Base-by-base conservation (phyloP, 2,797 vertebrate genomes). In the Aulostomus chinensis region DNA sequence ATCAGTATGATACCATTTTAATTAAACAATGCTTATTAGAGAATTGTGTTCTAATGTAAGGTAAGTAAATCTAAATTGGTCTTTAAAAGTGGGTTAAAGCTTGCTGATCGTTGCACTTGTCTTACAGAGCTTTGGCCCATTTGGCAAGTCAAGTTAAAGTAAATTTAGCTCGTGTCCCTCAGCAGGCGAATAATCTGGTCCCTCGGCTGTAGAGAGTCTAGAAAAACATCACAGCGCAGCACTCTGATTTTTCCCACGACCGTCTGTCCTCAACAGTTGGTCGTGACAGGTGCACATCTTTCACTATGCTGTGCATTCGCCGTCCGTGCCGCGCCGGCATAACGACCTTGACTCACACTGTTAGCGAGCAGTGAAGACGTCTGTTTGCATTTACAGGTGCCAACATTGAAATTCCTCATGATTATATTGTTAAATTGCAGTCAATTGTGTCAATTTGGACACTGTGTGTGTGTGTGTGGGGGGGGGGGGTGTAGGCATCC, bases 181-280 rank as follows among this genome's bases (percentile, higher is more conserved):
- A 75, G 80, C 83, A 73, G 83, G 67, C 59, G 49, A 61, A 49
- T 74, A 75, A 53, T 70, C 78, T 51, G 69, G 52, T 67, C 42
- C 14, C 72, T 78, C 70, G 83, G 75, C 83, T 74, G 68, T n/a
- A 69, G 74, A 32, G 48, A 0, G 38, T 39, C 68, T 45, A 74
- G 67, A 68, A 68, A 76, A 86, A 76, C 82, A 73, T 73, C 70
- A 41, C 47, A 35, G 65, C 15, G 9, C 24, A 29, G 45, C 39
- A 13, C 51, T 31, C 50, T 1, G 10, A 59, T 68, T 79, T 81
- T 89, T 89, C 87, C 83, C 87, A 88, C 72, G 84, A 13, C 68
- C 45, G 67, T 55, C 78, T 49, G 69, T 81, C 78, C 81, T 54
- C 60, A 4, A 78, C 83, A 86, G 83, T 84, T 86, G 87, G 56